phyloP scores from a whole-genome alignment of 2,797 vertebrate species.

The Anguilla marmorata region DNA sequence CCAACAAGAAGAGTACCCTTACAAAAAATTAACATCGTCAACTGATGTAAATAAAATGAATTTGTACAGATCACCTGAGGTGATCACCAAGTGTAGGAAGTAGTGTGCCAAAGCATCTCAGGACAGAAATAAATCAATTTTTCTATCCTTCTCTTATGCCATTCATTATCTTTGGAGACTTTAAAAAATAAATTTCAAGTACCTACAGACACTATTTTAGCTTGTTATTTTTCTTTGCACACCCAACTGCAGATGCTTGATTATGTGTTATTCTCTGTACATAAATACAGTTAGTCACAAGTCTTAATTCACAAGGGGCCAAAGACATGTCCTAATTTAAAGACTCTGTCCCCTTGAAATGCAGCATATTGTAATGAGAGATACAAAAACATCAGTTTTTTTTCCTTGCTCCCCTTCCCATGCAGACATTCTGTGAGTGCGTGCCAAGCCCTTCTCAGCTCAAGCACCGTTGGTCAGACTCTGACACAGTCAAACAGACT shows the following conservation, averaged over 20 bases:
- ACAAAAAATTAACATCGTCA: not conserved
- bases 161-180: not conserved
- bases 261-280: not conserved
- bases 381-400: constrained; percentile 63
- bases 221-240: not conserved
- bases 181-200: not conserved
- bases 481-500: constrained; percentile 75
- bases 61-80: not conserved
- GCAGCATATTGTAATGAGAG: constrained; percentile 55
- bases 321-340: not conserved
- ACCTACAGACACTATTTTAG: not conserved
- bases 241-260: not conserved
- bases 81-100: not conserved
- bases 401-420: constrained; percentile 48
- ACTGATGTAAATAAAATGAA: not conserved
- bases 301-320: not conserved
- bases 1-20: not conserved
- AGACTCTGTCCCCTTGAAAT: constrained; percentile 52
- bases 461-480: constrained; percentile 80
- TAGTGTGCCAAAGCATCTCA: not conserved
- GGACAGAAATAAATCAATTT: not conserved
- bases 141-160: not conserved
- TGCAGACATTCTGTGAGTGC: constrained; percentile 79
- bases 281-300: not conserved
- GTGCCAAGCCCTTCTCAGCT: constrained; percentile 76